Evolutionary conservation across 2,888 invertebrate genomes (phyloP), one percentile per base, ranked within the genome.

Genomic region (Polydrusus cervinus): DNA sequence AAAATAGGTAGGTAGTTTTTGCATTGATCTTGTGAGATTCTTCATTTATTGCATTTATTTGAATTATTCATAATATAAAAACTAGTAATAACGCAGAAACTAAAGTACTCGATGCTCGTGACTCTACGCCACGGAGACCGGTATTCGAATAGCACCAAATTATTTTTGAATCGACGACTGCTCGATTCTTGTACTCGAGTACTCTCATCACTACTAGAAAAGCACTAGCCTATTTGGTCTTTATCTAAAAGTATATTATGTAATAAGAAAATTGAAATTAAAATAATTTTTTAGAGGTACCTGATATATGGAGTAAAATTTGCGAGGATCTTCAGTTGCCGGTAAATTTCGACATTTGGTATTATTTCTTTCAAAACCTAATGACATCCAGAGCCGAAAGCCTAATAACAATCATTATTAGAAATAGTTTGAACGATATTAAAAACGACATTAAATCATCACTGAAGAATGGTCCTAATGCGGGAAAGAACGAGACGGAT

Each of bases 321-420:
- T 93, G 93, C 84, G 85, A 88, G 13, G 89, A 91, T 3, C 87
- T 93, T 0, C 88, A 89, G 71, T 87, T 94, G n/a, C 87, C 89
- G 2, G 85, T 86, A 7, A 86, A 86, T 45, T 85, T 91, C 18
- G 92, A 93, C 79, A 92, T 94, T 8, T 95, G 94, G 92, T 90
- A 90, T 49, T 89, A 90, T 78, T 93, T 92, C 83, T 95, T 93
- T 86, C 93, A 94, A 84, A 92, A 93, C 0, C 85, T 94, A 8
- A 87, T 95, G 40, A 93, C 94, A n/a, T 86, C 89, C 45, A 89
- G 95, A 49, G 92, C 92, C 11, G 90, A 91, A 81, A 88, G 89
- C 3, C 90, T 94, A 65, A 90, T 93, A 74, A 87, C 88, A 0
- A 88, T 85, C 80, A 85, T 84, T 75, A 77, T 84, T 5, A 62